Evolutionary conservation across 2,113 vertebrate genomes (phyloP).

Genomic region (Cololabis saira): DNA sequence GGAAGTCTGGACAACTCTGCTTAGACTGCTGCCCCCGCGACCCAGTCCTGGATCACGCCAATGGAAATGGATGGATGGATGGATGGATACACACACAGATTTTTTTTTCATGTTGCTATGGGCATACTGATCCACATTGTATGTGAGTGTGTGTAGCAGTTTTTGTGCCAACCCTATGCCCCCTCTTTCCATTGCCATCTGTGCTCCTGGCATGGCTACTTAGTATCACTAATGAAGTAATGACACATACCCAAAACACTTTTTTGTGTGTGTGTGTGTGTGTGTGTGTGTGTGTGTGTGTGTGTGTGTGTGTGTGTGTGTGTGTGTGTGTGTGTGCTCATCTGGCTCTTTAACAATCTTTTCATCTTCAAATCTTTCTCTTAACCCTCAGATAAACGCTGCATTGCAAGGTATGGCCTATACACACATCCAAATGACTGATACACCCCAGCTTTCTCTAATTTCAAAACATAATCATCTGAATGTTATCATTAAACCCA

Average conservation of each 20-base stretch:
- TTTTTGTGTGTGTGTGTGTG: too few species aligned
- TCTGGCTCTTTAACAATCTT: constrained; percentile 17
- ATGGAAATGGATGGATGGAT: too few species aligned
- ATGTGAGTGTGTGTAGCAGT: constrained; percentile 30
- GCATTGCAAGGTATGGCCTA: neutral
- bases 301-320: neutral
- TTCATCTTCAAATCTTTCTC: constrained; percentile 9
- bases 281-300: too few species aligned
- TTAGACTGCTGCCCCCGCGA: too few species aligned
- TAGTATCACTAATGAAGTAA: constrained; percentile 61
- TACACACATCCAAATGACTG: neutral
- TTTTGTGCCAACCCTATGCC: constrained; percentile 46
- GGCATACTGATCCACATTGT: constrained; percentile 4
- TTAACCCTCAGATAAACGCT: constrained; percentile 3
- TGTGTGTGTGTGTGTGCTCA: neutral
- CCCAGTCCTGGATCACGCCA: too few species aligned
- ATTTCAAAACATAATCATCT: constrained; percentile 7
- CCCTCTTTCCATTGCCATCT: constrained; percentile 66
- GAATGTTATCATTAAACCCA: constrained; percentile 40
- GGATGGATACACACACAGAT: constrained; percentile 26
- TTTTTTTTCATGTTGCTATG: neutral
- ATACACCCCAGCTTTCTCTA: constrained; percentile 9
- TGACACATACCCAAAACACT: neutral
- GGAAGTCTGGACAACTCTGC: too few species aligned
- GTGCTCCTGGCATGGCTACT: constrained; percentile 67